Evolutionary conservation across 2,797 vertebrate genomes (phyloP).

Genomic region (Sebastes nivosus): DNA sequence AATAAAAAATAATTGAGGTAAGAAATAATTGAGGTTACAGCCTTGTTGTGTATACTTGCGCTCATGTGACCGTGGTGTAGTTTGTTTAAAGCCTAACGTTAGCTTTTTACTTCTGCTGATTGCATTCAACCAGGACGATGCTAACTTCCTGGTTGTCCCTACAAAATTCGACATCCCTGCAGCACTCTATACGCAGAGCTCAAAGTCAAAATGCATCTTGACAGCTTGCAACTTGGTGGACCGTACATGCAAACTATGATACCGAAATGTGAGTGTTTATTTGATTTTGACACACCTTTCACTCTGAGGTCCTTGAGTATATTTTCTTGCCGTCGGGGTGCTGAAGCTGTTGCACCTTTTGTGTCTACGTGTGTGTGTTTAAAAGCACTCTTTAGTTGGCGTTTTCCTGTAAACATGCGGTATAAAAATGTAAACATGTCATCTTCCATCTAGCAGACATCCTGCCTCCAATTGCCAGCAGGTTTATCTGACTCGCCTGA

Average conservation of each 20-base stretch:
- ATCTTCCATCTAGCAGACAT: constrained; percentile 45
- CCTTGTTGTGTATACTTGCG: too few species aligned
- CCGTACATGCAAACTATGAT: not conserved
- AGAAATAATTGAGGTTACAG: too few species aligned
- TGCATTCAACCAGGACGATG: too few species aligned
- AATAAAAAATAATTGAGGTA: too few species aligned
- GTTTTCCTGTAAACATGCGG: constrained; percentile 64
- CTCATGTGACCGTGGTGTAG: too few species aligned
- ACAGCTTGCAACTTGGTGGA: not conserved
- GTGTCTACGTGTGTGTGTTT: constrained; percentile 12
- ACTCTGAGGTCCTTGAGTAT: constrained; percentile 12
- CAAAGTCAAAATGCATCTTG: not conserved
- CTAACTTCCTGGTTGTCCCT: too few species aligned
- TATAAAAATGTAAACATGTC: constrained; percentile 74
- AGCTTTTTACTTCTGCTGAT: too few species aligned
- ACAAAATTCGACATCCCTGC: too few species aligned
- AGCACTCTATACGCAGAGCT: not conserved
- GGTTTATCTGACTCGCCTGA: constrained; percentile 2
- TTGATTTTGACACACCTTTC: constrained; percentile 22
- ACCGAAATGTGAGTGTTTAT: constrained; percentile 29
- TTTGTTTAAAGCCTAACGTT: too few species aligned
- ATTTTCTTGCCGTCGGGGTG: constrained; percentile 19
- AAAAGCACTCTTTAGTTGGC: constrained; percentile 23
- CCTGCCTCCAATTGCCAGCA: constrained; percentile 7
- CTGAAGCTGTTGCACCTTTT: constrained; percentile 14